phyloP scores from a whole-genome alignment of 2,113 vertebrate species.

The Brienomyrus longianalis region DNA sequence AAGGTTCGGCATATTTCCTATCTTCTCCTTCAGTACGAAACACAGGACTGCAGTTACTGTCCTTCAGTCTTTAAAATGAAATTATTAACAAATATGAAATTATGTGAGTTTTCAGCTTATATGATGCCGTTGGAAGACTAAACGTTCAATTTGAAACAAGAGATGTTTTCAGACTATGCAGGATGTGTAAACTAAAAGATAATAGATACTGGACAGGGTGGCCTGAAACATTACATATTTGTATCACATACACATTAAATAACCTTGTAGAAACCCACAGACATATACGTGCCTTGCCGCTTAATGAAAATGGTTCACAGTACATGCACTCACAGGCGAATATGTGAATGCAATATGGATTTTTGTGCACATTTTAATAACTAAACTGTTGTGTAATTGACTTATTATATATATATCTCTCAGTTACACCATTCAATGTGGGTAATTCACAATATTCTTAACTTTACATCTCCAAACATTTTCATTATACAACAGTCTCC shows the following conservation, averaged over 20 bases:
- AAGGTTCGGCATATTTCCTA: neutral
- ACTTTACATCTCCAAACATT: neutral
- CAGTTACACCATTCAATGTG: neutral
- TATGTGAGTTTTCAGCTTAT: neutral
- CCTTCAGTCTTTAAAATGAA: neutral
- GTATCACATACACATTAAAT: neutral
- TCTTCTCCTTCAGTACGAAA: neutral
- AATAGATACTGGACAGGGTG: neutral
- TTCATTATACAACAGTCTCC: neutral
- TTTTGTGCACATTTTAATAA: neutral
- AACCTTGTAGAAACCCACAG: neutral
- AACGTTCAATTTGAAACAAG: neutral
- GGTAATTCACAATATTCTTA: neutral
- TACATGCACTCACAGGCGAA: neutral
- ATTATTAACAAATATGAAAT: neutral
- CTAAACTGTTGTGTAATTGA: neutral
- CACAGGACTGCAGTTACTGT: neutral
- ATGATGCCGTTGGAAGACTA: neutral
- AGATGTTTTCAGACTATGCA: neutral
- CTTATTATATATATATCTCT: neutral
- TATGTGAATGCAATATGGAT: neutral
- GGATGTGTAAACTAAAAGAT: neutral
- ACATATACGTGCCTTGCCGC: neutral
- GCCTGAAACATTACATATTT: neutral
- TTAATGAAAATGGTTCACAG: neutral